Conservation (phyloP, 2,888 invertebrate genomes). For the Amblyteles armatorius region DNA sequence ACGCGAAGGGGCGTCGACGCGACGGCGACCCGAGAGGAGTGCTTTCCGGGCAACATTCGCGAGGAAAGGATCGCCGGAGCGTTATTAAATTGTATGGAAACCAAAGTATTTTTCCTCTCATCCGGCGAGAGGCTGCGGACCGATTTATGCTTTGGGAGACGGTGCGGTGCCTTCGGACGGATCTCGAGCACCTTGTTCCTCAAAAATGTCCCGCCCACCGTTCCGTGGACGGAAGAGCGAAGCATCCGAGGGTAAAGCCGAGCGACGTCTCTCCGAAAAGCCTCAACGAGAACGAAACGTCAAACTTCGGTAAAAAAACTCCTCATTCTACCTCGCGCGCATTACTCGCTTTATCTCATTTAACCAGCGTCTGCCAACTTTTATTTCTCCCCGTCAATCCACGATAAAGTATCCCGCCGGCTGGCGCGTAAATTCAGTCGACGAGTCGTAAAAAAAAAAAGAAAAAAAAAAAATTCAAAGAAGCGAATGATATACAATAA, state of each 20-base stretch:
- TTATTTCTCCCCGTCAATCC: constrained; percentile 1
- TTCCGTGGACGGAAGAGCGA: background rate
- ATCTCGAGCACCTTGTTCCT: background rate
- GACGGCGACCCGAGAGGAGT: constrained; percentile 42
- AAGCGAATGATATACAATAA: background rate
- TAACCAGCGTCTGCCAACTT: background rate
- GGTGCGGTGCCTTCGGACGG: constrained; percentile 27
- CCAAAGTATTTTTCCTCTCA: constrained; percentile 61
- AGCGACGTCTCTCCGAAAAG: background rate
- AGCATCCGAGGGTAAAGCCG: background rate
- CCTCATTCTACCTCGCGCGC: background rate
- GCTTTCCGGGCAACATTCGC: background rate
- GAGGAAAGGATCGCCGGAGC: constrained; percentile 30
- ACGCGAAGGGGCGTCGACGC: constrained; percentile 33
- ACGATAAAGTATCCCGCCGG: background rate
- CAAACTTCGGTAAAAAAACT: background rate
- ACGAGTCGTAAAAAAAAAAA: background rate
- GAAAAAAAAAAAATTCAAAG: background rate
- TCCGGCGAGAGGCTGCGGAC: background rate
- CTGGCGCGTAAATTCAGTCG: constrained; percentile 20
- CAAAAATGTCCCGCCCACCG: background rate
- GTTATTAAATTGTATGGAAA: constrained; percentile 75
- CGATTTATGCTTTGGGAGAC: constrained; percentile 71
- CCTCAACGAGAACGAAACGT: background rate
- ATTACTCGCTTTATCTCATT: constrained; percentile 6